Percentiles rank a stretch among this genome's conserved stretches.
These are phyloP conservation scores for Acyrthosiphon pisum DNA, from an alignment of 1,140 invertebrate species.

Conservation along the genomic window DNA sequence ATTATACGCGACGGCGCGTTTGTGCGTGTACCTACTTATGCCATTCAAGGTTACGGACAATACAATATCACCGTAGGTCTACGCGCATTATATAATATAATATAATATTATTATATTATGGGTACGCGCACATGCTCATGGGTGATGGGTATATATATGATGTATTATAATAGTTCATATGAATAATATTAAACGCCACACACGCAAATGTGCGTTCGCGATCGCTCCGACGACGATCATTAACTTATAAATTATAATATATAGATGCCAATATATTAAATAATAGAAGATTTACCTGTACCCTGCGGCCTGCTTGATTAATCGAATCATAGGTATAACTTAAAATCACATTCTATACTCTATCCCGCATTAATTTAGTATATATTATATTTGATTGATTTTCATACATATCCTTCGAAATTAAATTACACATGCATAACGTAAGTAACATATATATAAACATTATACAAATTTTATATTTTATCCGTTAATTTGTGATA, in stretches of 20 bases:
- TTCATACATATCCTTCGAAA: background rate
- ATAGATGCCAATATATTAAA: no score
- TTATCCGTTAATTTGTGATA: no score
- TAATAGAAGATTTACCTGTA: background rate
- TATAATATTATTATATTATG: background rate
- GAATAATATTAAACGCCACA: background rate
- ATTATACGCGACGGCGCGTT: background rate
- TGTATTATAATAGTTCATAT: background rate
- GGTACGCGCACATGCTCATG: background rate
- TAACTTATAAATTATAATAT: background rate
- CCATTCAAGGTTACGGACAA: background rate
- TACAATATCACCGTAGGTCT: background rate
- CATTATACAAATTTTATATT: no score
- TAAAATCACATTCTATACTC: background rate
- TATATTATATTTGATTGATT: background rate
- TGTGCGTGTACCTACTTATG: background rate
- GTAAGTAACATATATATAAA: background rate
- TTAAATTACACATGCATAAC: background rate
- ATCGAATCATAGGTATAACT: background rate
- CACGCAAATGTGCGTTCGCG: background rate
- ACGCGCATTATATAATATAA: background rate
- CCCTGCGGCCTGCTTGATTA: background rate
- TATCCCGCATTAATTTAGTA: no score
- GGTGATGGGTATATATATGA: no score
- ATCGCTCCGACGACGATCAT: background rate